Base-by-base conservation (phyloP, 2,888 invertebrate species). In the Microctonus brassicae region DNA sequence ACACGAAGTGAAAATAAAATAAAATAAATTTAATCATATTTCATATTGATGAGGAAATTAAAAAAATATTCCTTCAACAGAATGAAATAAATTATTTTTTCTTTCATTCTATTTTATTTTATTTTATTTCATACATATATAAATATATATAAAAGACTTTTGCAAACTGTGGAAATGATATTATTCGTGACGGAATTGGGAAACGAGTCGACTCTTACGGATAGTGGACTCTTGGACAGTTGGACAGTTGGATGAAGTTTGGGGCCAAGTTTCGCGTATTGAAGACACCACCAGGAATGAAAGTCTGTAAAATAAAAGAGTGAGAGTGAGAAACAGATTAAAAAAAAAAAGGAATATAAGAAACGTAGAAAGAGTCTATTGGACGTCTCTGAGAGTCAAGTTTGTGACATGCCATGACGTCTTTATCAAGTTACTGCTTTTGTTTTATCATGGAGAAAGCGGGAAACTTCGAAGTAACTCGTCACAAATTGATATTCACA, bases 351-450 rank as follows among this genome's bases (percentile, higher is more conserved):
- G 36, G 58, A 47, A 58, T 52, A 26, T 57, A 60, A 13, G 42
- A 62, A 42, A 69, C n/a, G 47, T 47, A 29, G 52, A 26, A 53
- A 34, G 52, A 29, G 62, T 47, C 61, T 33, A 34, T 64, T 29
- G 42, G 63, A 64, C 26, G 70, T 71, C 63, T 57, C 34, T 57
- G 67, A 66, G 57, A 68, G 66, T 68, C 72, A 72, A 72, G 69
- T 74, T 70, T 65, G 36, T 64, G 69, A 73, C 71, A 63, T 60
- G 62, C 69, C 60, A 62, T 74, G 80, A 78, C 72, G 76, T 78
- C 78, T 82, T 81, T 82, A 82, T 83, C 80, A 77, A 82, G 81
- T 82, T 83, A 79, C 73, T 68, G 75, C 66, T 76, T 79, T 81
- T 82, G 80, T 81, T 80, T 79, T 17, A 47, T 47, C 20, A 22